These are phyloP conservation scores for Pangasius larnaudii DNA, from an alignment of 2,797 vertebrate genomes.

Conservation along the genomic window DNA sequence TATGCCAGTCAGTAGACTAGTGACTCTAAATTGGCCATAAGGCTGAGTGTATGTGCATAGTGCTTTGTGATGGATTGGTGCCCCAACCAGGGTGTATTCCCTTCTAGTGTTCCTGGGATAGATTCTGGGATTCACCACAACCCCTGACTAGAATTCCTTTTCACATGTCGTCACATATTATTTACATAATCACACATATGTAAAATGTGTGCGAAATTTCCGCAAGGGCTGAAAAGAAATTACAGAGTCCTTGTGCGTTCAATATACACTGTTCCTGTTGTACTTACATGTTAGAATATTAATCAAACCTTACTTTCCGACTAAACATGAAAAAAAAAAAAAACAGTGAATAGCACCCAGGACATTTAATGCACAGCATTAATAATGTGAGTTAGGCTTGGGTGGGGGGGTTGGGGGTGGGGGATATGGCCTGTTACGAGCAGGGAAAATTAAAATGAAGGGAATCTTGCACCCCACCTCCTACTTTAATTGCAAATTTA, in stretches of 20 bases:
- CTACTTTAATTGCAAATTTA: conserved; percentile 84
- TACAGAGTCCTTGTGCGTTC: not conserved
- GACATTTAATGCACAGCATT: conserved; percentile 74
- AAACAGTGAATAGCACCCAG: conserved; percentile 52
- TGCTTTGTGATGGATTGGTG: too few relatives aligned
- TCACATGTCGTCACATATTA: not conserved
- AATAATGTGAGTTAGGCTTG: conserved; percentile 69
- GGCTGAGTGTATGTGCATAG: not conserved
- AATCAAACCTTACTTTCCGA: conserved; percentile 72
- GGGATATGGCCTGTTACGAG: conserved; percentile 50
- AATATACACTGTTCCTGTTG: conserved; percentile 6
- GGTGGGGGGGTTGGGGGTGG: conserved; percentile 37
- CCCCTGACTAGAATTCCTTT: not conserved
- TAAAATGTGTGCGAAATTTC: not conserved
- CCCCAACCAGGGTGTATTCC: not conserved
- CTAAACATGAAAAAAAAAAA: conserved; percentile 57
- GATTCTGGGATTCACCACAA: not conserved
- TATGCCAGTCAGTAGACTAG: not conserved
- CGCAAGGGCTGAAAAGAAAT: not conserved
- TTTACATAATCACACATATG: not conserved
- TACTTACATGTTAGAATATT: conserved; percentile 69
- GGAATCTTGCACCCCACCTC: conserved; percentile 73
- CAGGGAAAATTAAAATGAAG: conserved; percentile 74
- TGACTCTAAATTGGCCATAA: too few relatives aligned
- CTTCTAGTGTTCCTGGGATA: not conserved